These are phyloP conservation scores for Archivesica marissinica DNA, from an alignment of 1,140 invertebrate species.

Conservation along the genomic window DNA sequence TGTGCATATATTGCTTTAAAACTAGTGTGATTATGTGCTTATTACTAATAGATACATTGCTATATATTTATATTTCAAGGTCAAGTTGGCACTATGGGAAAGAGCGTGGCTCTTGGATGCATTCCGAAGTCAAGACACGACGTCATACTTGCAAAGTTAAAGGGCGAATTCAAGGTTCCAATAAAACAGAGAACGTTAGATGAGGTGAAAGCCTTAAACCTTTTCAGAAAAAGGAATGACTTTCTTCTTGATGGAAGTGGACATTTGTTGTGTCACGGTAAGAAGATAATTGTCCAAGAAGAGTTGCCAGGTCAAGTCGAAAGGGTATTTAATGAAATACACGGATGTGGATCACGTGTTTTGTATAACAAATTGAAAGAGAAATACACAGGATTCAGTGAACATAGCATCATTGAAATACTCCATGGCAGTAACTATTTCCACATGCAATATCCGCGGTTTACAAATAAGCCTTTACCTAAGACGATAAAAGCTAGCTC, in stretches of 20 bases:
- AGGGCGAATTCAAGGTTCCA: background rate
- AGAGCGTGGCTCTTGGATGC: background rate
- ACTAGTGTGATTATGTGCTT: too few relatives aligned
- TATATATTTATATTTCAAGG: too few relatives aligned
- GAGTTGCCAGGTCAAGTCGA: background rate
- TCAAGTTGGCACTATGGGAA: background rate
- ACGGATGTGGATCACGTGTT: slow-evolving; percentile 2
- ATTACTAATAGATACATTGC: too few relatives aligned
- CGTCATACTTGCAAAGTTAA: background rate
- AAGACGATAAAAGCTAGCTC: background rate
- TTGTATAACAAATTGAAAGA: slow-evolving; percentile 6
- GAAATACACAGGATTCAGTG: slow-evolving; percentile 5
- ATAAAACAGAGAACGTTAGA: background rate
- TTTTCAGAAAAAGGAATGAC: background rate
- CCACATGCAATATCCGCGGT: slow-evolving; percentile 1
- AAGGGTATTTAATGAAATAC: background rate
- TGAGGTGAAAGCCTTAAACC: background rate
- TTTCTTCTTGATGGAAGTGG: background rate
- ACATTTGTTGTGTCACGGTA: background rate
- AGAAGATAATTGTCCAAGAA: background rate
- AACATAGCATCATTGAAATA: background rate
- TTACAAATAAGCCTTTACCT: background rate
- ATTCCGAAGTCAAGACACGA: background rate
- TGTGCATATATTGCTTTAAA: too few relatives aligned
- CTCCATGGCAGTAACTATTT: background rate